Evolutionary conservation across 2,888 invertebrate genomes (phyloP), one percentile per base, ranked within the genome.

Genomic region (Pyrrhia umbra): DNA sequence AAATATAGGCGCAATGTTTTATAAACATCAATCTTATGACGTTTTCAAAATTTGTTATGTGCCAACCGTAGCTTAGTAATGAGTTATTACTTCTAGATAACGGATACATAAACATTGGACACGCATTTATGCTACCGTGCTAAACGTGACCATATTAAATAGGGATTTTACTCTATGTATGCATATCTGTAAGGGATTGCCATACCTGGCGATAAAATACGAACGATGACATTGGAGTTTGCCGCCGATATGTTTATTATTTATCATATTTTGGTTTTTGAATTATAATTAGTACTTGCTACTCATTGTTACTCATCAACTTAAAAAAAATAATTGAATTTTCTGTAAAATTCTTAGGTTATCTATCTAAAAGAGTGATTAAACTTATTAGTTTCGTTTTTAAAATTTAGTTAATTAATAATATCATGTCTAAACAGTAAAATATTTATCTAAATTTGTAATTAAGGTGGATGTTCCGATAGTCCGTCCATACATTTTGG

Each of bases 1-100:
- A 16, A 6, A 66, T 56, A 56, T 50, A 27, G 8, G 25, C 20
- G 1, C 16, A 37, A 20, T 72, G 56, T 71, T 71, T 71, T 45
- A 45, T 57, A 71, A 72, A 71, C 72, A 71, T 52, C 15, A 0
- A 15, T 3, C 4, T 27, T 25, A 55, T 69, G 71, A 71, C 72
- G 60, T 40, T 6, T 9, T 18, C 5, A 18, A 9, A 42, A 51
- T 27, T 20, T 37, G 21, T 34, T 30, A 56, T 16, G 51, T 46
- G 40, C 51, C 37, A 50, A 27, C 10, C 23, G 13, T 57, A 21
- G 34, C 57, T 49, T 51, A 55, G 18, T 43, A 40, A 15, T 1
- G 15, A 34, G n/a, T 49, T 42, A 39, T 49, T 43, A 46, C 9
- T 18, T 6, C 15, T 5, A 59, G 65, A 70, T 65, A 65, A 70